phyloP scores from a whole-genome alignment of 2,888 invertebrate species.

The Nasonovia ribisnigri region DNA sequence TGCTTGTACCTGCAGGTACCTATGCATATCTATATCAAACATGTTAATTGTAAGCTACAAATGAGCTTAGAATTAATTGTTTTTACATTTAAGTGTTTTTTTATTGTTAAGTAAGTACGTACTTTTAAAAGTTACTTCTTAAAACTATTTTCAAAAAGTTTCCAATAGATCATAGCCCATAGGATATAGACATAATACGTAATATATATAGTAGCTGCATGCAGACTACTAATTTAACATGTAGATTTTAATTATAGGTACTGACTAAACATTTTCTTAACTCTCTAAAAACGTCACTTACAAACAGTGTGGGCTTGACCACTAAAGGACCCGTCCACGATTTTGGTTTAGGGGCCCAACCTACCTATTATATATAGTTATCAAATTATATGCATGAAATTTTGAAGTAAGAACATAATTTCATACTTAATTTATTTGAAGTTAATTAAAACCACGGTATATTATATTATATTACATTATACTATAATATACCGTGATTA shows the following conservation, averaged over 20 bases:
- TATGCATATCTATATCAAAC: background rate
- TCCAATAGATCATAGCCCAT: background rate
- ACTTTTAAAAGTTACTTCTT: too few species aligned
- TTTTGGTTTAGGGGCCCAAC: too few species aligned
- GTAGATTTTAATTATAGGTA: background rate
- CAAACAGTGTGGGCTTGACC: background rate
- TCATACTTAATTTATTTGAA: too few species aligned
- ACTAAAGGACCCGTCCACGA: too few species aligned
- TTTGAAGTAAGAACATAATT: too few species aligned
- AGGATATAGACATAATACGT: background rate
- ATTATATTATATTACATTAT: too few species aligned
- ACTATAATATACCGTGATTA: too few species aligned
- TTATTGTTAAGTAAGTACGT: background rate
- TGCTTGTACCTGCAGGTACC: background rate
- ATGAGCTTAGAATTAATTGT: background rate
- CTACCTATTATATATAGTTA: too few species aligned
- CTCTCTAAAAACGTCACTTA: background rate
- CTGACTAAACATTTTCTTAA: background rate
- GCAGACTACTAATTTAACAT: background rate
- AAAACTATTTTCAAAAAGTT: background rate
- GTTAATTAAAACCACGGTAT: too few species aligned
- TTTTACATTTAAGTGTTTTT: background rate
- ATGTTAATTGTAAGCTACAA: background rate
- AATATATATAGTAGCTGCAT: background rate
- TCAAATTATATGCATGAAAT: too few species aligned